Evolutionary conservation across 2,797 vertebrate genomes (phyloP), one percentile per base, ranked within the genome.

Genomic region (Natrix natrix): DNA sequence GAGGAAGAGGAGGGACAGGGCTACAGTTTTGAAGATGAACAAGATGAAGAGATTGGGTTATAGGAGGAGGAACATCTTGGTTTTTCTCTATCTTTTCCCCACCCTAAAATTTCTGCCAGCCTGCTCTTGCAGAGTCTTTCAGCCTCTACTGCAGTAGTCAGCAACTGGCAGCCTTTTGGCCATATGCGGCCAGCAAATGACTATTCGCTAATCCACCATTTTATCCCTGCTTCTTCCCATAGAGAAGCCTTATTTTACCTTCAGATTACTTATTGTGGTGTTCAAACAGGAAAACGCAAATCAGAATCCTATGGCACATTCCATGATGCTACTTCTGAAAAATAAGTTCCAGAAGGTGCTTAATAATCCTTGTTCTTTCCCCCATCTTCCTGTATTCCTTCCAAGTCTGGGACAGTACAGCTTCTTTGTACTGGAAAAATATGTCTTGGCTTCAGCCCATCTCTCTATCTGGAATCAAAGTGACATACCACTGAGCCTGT

Each of bases 41-140:
- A 98, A 96, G 91, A 93, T 60, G 97, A 97, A 90, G 93, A 98
- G 92, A 98, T 99, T 0, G 98, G 98, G 92, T 97, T 98, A 97
- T 99, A 98, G 97, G 94, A 92, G 48, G 66, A n/a, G n/a, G 22
- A n/a, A 48, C 8, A 56, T 16, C 7, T 54, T 69, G 56, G 55
- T 4, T 52, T 69, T 63, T 1, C 14, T 26, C 17, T 57, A 60
- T 57, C 11, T 91, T 88, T 59, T 86, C 92, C 43, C 55, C 63
- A 60, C 37, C 59, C 14, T 60, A 57, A 74, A 17, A 56, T 69
- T 86, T 48, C 90, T 60, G 52, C 7, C 14, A 26, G 28, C 48
- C 55, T 8, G 16, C 78, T 55, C 48, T 26, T 66, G 48, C 87
- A 66, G 87, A 90, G 60, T 63, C 83, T 66, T 74, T 54, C 48